These are phyloP conservation scores for Oreochromis aureus DNA, from an alignment of 2,113 vertebrate species.

Conservation along the genomic window DNA sequence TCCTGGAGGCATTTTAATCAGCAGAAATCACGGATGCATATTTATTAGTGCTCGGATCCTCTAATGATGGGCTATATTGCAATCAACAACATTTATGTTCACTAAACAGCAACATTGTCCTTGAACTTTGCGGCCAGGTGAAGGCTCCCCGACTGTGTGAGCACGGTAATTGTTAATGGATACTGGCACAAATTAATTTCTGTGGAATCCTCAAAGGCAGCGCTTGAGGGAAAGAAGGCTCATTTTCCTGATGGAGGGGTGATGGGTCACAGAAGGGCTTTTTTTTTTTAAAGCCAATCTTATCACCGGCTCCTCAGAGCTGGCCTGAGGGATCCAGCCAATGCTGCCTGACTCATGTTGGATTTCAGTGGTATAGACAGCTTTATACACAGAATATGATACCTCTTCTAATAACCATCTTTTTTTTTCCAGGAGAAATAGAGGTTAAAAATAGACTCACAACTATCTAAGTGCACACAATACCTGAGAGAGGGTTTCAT, in stretches of 20 bases:
- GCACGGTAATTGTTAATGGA: not conserved
- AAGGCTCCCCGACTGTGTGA: not conserved
- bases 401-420: not conserved
- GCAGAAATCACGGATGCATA: not conserved
- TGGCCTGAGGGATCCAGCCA: not conserved
- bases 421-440: not conserved
- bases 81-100: not conserved
- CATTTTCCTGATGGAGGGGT: not conserved
- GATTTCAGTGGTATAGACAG: not conserved
- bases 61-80: not conserved
- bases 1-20: not conserved
- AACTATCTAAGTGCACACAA: not conserved
- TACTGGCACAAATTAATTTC: not conserved
- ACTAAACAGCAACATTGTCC: not conserved
- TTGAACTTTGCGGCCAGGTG: not conserved
- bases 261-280: not conserved
- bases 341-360: not conserved
- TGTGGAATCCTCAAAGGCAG: not conserved
- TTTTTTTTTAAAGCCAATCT: not conserved
- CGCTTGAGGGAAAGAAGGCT: not conserved
- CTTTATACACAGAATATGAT: not conserved
- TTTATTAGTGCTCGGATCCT: not conserved
- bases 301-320: not conserved
- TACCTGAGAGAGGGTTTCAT: not conserved
- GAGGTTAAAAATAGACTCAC: conserved; percentile 14